Evolutionary conservation across 2,888 invertebrate genomes (phyloP), one percentile per base, ranked within the genome.

Genomic region (Drosophila picticornis): DNA sequence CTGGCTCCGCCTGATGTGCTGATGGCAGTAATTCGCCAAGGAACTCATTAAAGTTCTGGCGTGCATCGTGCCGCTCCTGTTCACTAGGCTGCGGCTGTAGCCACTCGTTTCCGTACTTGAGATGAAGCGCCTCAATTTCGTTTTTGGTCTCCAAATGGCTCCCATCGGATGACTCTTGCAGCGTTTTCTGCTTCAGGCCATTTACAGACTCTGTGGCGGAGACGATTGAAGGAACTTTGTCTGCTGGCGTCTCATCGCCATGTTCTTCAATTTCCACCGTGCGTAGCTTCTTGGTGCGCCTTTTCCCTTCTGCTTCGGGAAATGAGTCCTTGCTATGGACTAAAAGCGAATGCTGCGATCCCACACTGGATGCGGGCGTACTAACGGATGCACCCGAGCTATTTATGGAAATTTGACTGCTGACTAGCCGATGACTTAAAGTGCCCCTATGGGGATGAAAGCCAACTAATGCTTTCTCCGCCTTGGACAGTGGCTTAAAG

Each of bases 61-160:
- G 89, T 1, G 91, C 88, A 36, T 81, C 74, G 58, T 77, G 66
- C 75, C 69, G 77, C 58, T 80, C 68, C 68, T 71, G 51, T 31
- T 87, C 81, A 32, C 67, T 81, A 13, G 78, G 51, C 29, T 76
- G 67, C 0, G 60, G 6, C 27, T 94, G 94, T 36, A 96, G 84
- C 96, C 96, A 96, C 59, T 94, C 94, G 77, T 94, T 94, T 16
- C 96, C 96, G 87, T 94, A 95, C 80, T 94, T 94, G 72, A 94
- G 92, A 19, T 95, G 93, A 25, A 96, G 83, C 29, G 93, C 94
- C 78, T 95, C 94, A 68, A 96, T 94, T 90, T 95, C 94, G 75
- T 94, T 94, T 80, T 95, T 95, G 0, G 94, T 94, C 81, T 94
- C 94, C 68, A 95, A 91, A 86, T 95, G 94, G 61, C 94, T 77